Evolutionary conservation across 1,140 invertebrate species (phyloP).

Genomic region (Drosophila paulistorum): DNA sequence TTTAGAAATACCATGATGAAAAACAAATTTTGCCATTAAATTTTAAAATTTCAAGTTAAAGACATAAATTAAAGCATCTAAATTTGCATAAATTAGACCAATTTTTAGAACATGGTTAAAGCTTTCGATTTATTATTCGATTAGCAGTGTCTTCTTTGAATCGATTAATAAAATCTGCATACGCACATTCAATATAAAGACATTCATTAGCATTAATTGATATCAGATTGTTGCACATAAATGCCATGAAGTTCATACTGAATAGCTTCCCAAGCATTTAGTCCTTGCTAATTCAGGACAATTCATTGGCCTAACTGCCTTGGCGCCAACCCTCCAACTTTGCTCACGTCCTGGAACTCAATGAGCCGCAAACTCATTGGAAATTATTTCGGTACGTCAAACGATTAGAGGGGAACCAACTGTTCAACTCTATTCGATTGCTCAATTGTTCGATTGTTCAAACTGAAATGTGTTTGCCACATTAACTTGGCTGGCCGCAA

Average conservation of each 20-base stretch:
- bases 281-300: conserved; percentile 33
- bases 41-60: too few species aligned
- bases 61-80: too few species aligned
- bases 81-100: too few species aligned
- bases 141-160: background rate
- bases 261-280: conserved; percentile 39
- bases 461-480: conserved; percentile 66
- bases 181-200: conserved; percentile 37
- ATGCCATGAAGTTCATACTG: conserved; percentile 37
- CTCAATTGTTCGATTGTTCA: conserved; percentile 40
- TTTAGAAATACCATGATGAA: too few species aligned
- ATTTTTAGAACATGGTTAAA: background rate
- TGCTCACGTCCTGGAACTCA: conserved; percentile 62
- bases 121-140: background rate
- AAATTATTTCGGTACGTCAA: conserved; percentile 78
- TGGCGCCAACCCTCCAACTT: background rate
- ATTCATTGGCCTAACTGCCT: conserved; percentile 4
- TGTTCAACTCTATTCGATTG: conserved; percentile 40
- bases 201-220: conserved; percentile 62
- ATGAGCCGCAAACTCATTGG: conserved; percentile 78
- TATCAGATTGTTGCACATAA: conserved; percentile 52
- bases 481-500: conserved; percentile 75
- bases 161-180: conserved; percentile 26
- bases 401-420: conserved; percentile 48
- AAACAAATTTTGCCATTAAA: too few species aligned